Base-by-base conservation (phyloP, 1,140 invertebrate genomes). In the Protaetia brevitarsis region DNA sequence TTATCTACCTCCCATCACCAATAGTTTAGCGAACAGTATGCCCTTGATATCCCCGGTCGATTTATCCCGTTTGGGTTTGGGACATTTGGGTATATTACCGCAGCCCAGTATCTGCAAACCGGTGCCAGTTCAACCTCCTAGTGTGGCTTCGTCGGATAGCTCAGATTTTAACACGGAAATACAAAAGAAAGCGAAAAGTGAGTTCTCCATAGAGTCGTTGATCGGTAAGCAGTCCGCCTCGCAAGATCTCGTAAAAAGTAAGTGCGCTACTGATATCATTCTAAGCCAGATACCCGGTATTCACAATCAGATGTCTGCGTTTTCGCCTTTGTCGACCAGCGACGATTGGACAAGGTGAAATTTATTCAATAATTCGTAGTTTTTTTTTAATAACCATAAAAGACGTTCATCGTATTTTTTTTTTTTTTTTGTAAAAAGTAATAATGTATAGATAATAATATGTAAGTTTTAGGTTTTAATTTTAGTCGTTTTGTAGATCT, bases 101-200 rank as follows among this genome's bases (percentile, higher is more conserved):
- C 76, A 76, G 65, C 80, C 82, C 26, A 79, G 79, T 69, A 80
- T 83, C 56, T 79, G 81, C 30, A 83, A 83, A 51, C 82, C 82
- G 1, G 82, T 83, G 26, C 82, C 82, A 28, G 76, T 83, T 16
- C 77, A 82, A 51, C 80, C 81, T 7, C 76, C 74, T 71, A 78
- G 59, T 28, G 58, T 72, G n/a, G 69, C 72, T 4, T 66, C 72
- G 23, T 73, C 75, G 2, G 77, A 78, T 63, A 67, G 68, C 5
- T 73, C 74, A 34, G 76, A 78, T 21, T 71, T 72, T 29, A 34
- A 66, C 7, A 74, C 71, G 21, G 75, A 77, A 7, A 71, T 76
- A 13, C 64, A 64, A 4, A 77, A 77, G 61, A 78, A 78, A 64
- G 62, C 61, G n/a, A 75, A 74, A 61, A 74, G 72, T 63, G 76